Base-by-base conservation (phyloP, 2,113 vertebrate genomes). In the Muscicapa adusta region DNA sequence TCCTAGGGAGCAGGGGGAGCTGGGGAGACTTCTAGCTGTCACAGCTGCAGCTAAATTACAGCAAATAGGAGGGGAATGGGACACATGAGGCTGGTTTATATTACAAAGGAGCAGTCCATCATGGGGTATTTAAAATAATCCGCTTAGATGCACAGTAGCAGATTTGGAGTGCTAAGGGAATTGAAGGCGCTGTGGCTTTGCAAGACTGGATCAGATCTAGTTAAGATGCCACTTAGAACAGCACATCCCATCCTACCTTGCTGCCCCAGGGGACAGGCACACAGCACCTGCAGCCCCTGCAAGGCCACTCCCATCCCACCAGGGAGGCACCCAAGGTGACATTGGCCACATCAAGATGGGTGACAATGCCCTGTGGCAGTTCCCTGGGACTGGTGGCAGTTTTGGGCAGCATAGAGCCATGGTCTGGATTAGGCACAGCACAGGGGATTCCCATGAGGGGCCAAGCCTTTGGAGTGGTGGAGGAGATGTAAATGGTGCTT, bases 121-220 rank as follows among this genome's bases (percentile, higher is more conserved):
- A 96, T 94, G 91, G 95, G 91, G 94, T 96, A 97, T 97, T 97
- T 97, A 96, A 95, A 96, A 96, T 97, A 96, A 97, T 95, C 96
- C 83, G 83, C 94, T 97, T 97, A 97, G 95, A 95, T 97, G 96
- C 94, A 96, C 96, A 96, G 96, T 95, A 96, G 95, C 96, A 96
- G 95, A 95, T 97, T 94, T 95, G 86, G 92, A 96, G 95, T 80
- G 94, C 96, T 95, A 93, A 96, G 96, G 96, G 96, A 96, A 95
- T 95, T 96, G 96, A 93, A 96, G 79, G 94, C 53, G 61, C 92
- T 96, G 83, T 92, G 95, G 94, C 96, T 96, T 94, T 95, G 95
- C 94, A 89, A 93, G 94, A 89, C 95, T 96, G 89, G 92, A 96
- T 96, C 94, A 97, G 94, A 96, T 96, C 86, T 93, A 91, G 96